A percentile compares a stretch with the other conserved stretches of the same genome.
Evolutionary conservation across 1,140 invertebrate species (phyloP).

Genomic region (Caenorhabditis inopinata): DNA sequence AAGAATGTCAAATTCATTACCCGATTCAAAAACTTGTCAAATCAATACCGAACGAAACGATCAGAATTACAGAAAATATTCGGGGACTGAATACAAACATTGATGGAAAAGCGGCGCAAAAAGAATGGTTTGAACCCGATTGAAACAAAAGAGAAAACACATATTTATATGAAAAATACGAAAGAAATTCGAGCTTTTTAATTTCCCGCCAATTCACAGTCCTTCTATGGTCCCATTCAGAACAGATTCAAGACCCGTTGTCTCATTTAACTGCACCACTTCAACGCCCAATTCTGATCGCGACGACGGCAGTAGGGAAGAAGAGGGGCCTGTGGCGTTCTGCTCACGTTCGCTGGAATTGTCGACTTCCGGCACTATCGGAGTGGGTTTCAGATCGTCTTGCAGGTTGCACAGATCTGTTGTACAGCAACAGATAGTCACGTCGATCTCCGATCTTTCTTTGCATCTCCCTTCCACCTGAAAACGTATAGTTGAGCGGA

Average conservation of each 20-base stretch:
- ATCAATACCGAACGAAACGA: neutral
- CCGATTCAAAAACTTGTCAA: constrained; percentile 11
- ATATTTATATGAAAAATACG: neutral
- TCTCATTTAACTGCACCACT: constrained; percentile 2
- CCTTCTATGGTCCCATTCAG: neutral
- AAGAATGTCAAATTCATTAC: neutral
- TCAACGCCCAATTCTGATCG: neutral
- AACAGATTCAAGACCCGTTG: neutral
- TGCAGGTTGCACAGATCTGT: neutral
- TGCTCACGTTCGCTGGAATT: neutral
- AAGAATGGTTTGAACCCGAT: constrained; percentile 19
- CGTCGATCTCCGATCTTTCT: neutral
- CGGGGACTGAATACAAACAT: no score
- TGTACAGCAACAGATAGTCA: neutral
- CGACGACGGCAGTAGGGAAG: neutral
- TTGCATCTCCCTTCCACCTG: constrained; percentile 24
- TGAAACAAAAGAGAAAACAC: neutral
- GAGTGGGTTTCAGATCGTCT: neutral
- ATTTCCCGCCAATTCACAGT: no score
- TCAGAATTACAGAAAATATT: neutral
- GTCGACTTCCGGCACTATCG: neutral
- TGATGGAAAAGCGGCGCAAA: no score
- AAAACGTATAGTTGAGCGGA: neutral
- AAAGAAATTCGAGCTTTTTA: no score
- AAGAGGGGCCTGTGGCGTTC: neutral